Evolutionary conservation across 2,113 vertebrate species (phyloP), one percentile per base, ranked within the genome.

Genomic region (Chamaea fasciata): DNA sequence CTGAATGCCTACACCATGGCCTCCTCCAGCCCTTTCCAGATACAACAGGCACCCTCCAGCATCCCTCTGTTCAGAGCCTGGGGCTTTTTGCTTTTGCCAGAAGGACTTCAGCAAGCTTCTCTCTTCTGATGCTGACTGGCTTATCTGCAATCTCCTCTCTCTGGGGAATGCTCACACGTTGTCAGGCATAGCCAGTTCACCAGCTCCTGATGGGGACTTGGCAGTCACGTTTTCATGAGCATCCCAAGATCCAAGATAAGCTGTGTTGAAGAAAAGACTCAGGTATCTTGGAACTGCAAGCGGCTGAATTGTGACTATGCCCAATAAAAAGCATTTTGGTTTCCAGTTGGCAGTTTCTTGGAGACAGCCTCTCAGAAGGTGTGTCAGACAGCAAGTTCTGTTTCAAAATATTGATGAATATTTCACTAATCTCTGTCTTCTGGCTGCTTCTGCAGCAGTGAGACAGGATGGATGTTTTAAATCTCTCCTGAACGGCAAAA

Each of bases 161-260:
- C 59, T 0, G 0, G 60, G 55, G 42, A 83, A 18, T 10, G 27
- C 56, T 81, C 63, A 14, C 7, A 0, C 0, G 0, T 44, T 55
- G 24, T 59, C 27, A 47, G 50, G 47, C 49, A 7, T 2, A 41
- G 70, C 59, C 46, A 80, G 33, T 46, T 59, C 41, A 23, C 39
- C 28, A 8, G 56, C 76, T 81, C 46, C 50, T 44, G 13, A 35
- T 41, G 30, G 67, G 67, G 15, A 56, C 70, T 65, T 73, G 74
- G 27, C 62, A 65, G 0, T 57, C 50, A 22, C 0, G 0, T 69
- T 88, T 49, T n/a, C 62, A 11, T 23, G 16, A 55, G 65, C 63
- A 71, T 67, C 68, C 87, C 55, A 44, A 81, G 60, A 78, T 50
- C 79, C 55, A 60, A 79, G 85, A 65, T 89, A 82, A 88, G 47